phyloP scores from a whole-genome alignment of 1,140 invertebrate species.

The Apocrypta bakeri region DNA sequence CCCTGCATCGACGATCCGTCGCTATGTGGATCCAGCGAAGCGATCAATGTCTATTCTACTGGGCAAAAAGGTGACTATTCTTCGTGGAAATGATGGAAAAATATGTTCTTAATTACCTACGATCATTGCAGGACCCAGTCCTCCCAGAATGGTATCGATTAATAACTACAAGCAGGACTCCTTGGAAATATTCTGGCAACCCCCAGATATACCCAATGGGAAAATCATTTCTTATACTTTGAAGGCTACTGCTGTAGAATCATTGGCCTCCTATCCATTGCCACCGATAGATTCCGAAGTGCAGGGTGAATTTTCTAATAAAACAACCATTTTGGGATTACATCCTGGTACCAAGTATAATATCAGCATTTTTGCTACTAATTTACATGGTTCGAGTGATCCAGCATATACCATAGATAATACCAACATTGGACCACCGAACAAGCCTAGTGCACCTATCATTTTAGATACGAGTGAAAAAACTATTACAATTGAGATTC shows the following conservation, averaged over 20 bases:
- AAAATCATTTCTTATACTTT: constrained; percentile 77
- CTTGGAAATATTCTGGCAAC: constrained; percentile 73
- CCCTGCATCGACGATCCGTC: constrained; percentile 61
- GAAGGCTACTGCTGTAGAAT: constrained; percentile 61
- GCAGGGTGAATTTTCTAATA: constrained; percentile 69
- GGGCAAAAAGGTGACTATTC: constrained; percentile 71
- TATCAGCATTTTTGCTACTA: constrained; percentile 80
- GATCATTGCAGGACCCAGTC: constrained; percentile 63
- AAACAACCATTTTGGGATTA: constrained; percentile 76
- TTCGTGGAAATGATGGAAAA: background rate
- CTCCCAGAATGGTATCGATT: constrained; percentile 59
- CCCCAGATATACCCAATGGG: constrained; percentile 78
- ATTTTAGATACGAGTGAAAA: constrained; percentile 76
- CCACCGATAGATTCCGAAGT: constrained; percentile 67
- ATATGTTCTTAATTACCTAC: background rate
- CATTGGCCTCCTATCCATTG: constrained; percentile 58
- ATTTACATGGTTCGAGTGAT: constrained; percentile 77
- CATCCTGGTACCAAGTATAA: constrained; percentile 84
- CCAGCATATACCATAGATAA: constrained; percentile 74
- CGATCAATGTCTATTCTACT: constrained; percentile 73
- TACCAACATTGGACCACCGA: constrained; percentile 83
- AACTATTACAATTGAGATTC: constrained; percentile 78
- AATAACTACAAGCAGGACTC: constrained; percentile 51
- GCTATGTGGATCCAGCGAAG: constrained; percentile 70
- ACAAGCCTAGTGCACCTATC: constrained; percentile 79